phyloP scores from a whole-genome alignment of 1,140 invertebrate genomes.

The Hyposmocoma kahamanoa region DNA sequence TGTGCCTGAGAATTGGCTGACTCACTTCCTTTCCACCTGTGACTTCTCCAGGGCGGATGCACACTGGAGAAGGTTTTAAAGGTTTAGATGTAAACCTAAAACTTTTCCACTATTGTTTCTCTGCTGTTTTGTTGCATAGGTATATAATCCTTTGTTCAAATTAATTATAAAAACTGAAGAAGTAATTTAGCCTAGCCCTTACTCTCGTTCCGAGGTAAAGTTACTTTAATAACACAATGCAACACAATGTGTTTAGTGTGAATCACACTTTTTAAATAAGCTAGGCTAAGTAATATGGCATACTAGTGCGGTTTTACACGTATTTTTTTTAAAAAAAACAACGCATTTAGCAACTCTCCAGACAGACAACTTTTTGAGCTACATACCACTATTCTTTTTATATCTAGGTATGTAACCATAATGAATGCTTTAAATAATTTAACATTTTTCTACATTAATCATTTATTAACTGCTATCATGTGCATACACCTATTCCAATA shows the following conservation, averaged over 20 bases:
- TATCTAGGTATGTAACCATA: neutral
- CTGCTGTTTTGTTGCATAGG: slow-evolving; percentile 82
- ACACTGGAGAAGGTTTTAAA: too few relatives aligned
- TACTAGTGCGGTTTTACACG: too few relatives aligned
- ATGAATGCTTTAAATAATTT: too few relatives aligned
- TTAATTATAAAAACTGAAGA: neutral
- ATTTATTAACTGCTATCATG: too few relatives aligned
- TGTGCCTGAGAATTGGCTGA: slow-evolving; percentile 61
- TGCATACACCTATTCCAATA: neutral
- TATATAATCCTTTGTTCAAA: slow-evolving; percentile 20
- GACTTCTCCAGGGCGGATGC: slow-evolving; percentile 81
- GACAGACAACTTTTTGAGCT: too few relatives aligned
- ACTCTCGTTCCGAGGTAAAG: neutral
- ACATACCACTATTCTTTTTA: too few relatives aligned
- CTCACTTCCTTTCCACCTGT: slow-evolving; percentile 79
- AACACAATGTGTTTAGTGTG: too few relatives aligned
- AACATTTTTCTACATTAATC: too few relatives aligned
- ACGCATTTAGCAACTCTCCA: too few relatives aligned
- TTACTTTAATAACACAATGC: neutral
- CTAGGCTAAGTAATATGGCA: too few relatives aligned
- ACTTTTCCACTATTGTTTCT: slow-evolving; percentile 84
- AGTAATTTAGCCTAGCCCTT: neutral
- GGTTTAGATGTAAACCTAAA: slow-evolving; percentile 83
- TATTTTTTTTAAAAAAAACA: too few relatives aligned
- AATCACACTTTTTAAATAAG: too few relatives aligned